Base-by-base conservation (phyloP, 2,113 vertebrate species). In the Pedionomus torquatus region DNA sequence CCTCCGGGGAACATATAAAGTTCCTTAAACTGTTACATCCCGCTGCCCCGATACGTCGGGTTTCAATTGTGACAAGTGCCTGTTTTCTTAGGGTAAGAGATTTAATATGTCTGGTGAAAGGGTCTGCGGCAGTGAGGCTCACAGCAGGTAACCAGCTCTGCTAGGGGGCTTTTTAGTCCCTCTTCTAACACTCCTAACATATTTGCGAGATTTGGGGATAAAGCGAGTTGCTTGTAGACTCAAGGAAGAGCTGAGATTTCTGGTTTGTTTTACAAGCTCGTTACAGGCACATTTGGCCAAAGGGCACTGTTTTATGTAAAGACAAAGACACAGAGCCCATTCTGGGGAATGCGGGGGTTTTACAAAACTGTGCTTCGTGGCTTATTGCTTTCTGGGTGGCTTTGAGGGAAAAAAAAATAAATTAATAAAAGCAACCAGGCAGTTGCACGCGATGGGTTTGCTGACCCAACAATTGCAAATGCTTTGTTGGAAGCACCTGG, bases 101-200 rank as follows among this genome's bases (percentile, higher is more conserved):
- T 98, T 98, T 97, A 97, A 94, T 95, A 95, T 57, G 84, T 91
- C 86, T 97, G 78, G 66, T 95, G 87, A 94, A 95, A 92, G 71
- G 48, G 66, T 20, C 83, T 94, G 66, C 85, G 93, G 51, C 89
- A 97, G 28, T 65, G 92, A 94, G 61, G 93, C 87, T 96, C 95
- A 91, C 81, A 95, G 94, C 88, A 93, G 94, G 94, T 91, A 96
- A 96, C 64, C 70, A 74, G 72, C 82, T 90, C 91, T 95, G 91
- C 79, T 68, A 89, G 81, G 83, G 81, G 64, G 75, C 85, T 64
- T 92, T 95, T 92, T 61, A 95, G 87, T 78, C 65, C 87, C 95
- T 93, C 66, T 80, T 92, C 61, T 82, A 96, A 91, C 84, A 74
- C 87, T 95, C 63, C 41, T 83, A 70, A 93, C 83, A 61, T 71